These are phyloP conservation scores for Ailurus styani DNA, from an alignment of 2,113 vertebrate species.

Conservation along the genomic window DNA sequence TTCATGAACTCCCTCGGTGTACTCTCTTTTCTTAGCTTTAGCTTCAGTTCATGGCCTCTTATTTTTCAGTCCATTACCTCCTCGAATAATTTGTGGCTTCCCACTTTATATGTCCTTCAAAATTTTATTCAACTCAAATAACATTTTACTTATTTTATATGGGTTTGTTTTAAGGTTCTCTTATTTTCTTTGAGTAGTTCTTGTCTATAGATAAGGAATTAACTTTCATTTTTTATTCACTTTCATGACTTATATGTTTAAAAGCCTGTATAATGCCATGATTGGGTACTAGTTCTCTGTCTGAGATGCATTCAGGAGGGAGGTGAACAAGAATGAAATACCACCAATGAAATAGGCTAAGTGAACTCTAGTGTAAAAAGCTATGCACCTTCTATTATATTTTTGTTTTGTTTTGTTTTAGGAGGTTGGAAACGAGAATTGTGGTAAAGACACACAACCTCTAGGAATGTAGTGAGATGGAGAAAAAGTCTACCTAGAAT, in stretches of 20 bases:
- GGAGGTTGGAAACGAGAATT: neutral
- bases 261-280: neutral
- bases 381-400: neutral
- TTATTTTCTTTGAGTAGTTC: neutral
- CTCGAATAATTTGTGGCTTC: slow-evolving; percentile 41
- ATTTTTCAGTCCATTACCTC: slow-evolving; percentile 67
- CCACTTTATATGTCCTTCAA: slow-evolving; percentile 63
- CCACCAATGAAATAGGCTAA: neutral
- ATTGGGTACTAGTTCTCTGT: neutral
- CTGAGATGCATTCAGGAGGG: neutral
- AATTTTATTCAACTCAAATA: neutral
- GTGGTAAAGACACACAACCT: neutral
- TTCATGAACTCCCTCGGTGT: slow-evolving; percentile 49
- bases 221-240: neutral
- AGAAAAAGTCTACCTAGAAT: neutral
- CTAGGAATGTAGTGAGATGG: neutral
- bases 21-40: slow-evolving; percentile 61
- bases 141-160: neutral
- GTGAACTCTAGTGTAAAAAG: neutral
- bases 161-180: neutral
- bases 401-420: neutral
- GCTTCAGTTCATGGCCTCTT: slow-evolving; percentile 53
- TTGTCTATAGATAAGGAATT: neutral
- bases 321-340: neutral
- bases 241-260: neutral